A percentile compares a stretch with the other conserved stretches of the same genome.
phyloP scores from a whole-genome alignment of 92 coral and sea anemone species.

The Parazoanthus swiftii region DNA sequence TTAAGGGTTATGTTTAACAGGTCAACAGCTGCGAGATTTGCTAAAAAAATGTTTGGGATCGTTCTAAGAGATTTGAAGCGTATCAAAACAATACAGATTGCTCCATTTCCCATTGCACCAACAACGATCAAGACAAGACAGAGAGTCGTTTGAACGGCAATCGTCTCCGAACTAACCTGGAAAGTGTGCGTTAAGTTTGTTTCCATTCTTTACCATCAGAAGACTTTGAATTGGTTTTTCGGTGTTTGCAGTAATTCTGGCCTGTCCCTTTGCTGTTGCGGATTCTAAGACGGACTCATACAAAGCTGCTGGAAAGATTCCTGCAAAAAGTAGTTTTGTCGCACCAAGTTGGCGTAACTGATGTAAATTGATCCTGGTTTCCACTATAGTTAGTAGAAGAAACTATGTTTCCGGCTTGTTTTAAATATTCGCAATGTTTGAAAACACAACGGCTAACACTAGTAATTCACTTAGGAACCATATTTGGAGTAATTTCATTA shows the following conservation, averaged over 20 bases:
- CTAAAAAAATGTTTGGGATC: conserved; percentile 2
- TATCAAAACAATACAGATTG: background rate
- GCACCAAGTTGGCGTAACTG: no score
- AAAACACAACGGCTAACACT: no score
- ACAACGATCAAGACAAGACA: background rate
- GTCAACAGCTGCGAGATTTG: conserved; percentile 10
- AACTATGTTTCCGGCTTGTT: no score
- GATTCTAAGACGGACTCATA: no score
- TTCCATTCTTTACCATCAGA: background rate
- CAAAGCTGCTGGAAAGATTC: no score
- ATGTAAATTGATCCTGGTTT: no score
- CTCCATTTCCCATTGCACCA: conserved; percentile 6
- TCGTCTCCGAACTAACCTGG: background rate
- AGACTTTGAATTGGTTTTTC: background rate
- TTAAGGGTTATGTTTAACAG: background rate
- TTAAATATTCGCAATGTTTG: no score
- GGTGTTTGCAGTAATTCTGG: background rate
- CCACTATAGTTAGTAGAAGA: no score
- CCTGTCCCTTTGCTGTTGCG: no score
- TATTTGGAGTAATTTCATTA: no score
- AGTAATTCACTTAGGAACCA: no score
- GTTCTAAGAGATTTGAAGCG: conserved; percentile 8
- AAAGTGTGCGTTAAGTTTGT: background rate
- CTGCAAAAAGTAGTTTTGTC: no score
- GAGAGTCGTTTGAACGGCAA: background rate